These are phyloP conservation scores for Actinia tenebrosa DNA, from an alignment of 64 coral and sea anemone species.

Conservation along the genomic window DNA sequence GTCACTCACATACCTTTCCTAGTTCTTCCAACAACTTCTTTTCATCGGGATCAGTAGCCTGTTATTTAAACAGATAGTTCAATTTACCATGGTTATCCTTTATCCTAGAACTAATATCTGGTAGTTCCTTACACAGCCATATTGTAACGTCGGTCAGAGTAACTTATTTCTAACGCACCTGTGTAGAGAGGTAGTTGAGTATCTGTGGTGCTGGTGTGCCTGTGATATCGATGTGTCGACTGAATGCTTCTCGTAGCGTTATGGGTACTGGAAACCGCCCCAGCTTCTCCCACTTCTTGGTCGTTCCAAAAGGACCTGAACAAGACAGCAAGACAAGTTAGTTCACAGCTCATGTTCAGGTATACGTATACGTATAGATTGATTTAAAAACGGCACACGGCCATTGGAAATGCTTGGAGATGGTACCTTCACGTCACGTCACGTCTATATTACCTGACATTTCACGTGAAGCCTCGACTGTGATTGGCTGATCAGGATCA, in stretches of 20 bases:
- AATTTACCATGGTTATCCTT: background rate
- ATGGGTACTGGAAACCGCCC: conserved; percentile 51
- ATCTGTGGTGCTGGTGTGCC: conserved; percentile 84
- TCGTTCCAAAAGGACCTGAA: conserved; percentile 53
- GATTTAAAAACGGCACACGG: background rate
- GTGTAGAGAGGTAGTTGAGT: conserved; percentile 68
- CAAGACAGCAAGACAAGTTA: background rate
- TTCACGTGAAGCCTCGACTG: conserved; percentile 60
- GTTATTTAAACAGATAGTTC: background rate
- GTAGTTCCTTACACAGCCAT: too few relatives aligned
- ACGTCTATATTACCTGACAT: conserved; percentile 43
- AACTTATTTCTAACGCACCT: conserved; percentile 46
- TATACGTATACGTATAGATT: too few relatives aligned
- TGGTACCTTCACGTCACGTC: too few relatives aligned
- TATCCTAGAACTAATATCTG: too few relatives aligned
- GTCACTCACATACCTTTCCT: conserved; percentile 30
- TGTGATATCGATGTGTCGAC: conserved; percentile 80
- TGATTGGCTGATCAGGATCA: conserved; percentile 59
- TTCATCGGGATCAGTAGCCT: conserved; percentile 41
- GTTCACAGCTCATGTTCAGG: too few relatives aligned
- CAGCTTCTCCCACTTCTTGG: conserved; percentile 66
- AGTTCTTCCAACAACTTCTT: conserved; percentile 32
- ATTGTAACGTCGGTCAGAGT: background rate
- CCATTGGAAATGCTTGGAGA: too few relatives aligned
- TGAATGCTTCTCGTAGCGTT: conserved; percentile 75